Evolutionary conservation across 2,113 vertebrate genomes (phyloP).

Genomic region (Microcebus lehilahytsara): DNA sequence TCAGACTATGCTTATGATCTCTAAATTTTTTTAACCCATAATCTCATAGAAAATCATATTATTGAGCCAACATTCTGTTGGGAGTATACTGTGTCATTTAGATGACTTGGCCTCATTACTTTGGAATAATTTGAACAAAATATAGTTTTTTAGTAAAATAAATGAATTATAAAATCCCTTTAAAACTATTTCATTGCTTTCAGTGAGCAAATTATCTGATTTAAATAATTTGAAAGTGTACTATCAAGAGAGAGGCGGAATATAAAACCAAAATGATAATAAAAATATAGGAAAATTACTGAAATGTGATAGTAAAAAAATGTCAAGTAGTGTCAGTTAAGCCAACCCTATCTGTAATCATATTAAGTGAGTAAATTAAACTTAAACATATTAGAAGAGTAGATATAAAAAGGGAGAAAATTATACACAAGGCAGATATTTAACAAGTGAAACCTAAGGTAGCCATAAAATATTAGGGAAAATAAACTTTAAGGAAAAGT

Average conservation of each 20-base stretch:
- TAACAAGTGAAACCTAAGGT: neutral
- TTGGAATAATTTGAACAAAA: neutral
- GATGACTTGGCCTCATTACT: neutral
- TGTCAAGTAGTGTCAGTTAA: neutral
- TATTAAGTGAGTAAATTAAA: neutral
- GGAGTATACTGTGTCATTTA: neutral
- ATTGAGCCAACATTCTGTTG: neutral
- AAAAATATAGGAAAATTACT: neutral
- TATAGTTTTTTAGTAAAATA: neutral
- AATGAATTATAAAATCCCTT: neutral
- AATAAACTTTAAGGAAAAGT: neutral
- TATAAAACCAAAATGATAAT: neutral
- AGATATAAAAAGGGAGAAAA: neutral
- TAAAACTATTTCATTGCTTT: neutral
- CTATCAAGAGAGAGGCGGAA: neutral
- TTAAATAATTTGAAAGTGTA: neutral
- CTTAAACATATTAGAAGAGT: neutral
- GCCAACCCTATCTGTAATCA: neutral
- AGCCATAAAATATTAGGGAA: neutral
- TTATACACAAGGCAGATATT: neutral
- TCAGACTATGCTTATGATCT: neutral
- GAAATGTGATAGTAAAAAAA: neutral
- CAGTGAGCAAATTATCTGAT: neutral
- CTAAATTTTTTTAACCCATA: neutral
- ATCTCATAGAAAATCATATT: neutral